A percentile compares a stretch with the other conserved stretches of the same genome.
Evolutionary conservation across 1,140 invertebrate genomes (phyloP).

Genomic region (Diorhabda elongata): DNA sequence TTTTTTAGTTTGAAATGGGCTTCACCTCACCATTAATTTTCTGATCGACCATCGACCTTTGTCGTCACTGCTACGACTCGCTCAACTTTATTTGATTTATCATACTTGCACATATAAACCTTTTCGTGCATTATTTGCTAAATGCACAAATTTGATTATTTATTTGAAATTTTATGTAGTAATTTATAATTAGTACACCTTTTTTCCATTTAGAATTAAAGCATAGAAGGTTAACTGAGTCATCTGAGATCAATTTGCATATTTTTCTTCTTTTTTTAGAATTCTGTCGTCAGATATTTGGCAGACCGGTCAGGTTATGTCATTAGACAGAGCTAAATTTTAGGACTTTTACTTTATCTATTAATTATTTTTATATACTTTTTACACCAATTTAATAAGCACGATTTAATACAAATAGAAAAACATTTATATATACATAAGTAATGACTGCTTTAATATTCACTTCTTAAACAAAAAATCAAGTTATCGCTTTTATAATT

Average conservation of each 20-base stretch:
- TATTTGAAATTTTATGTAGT: background rate
- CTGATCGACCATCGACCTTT: constrained; percentile 1
- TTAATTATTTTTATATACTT: too few species aligned
- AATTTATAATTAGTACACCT: background rate
- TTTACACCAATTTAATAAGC: too few species aligned
- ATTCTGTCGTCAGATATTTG: background rate
- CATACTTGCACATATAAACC: background rate
- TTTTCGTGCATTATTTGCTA: background rate
- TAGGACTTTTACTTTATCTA: too few species aligned
- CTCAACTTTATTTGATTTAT: background rate
- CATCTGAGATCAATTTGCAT: constrained; percentile 2
- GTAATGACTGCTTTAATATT: too few species aligned
- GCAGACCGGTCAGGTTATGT: too few species aligned
- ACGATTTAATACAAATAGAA: too few species aligned
- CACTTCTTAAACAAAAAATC: too few species aligned
- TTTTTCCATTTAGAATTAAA: background rate
- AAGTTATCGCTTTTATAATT: too few species aligned
- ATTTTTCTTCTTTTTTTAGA: background rate
- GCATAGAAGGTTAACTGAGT: constrained; percentile 2
- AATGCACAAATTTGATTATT: background rate
- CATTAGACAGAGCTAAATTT: too few species aligned
- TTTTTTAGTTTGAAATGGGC: background rate
- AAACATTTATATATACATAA: too few species aligned
- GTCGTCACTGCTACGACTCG: background rate
- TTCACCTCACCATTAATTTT: constrained; percentile 2